These are phyloP conservation scores for Geococcyx californianus DNA, from an alignment of 2,113 vertebrate species.

Conservation along the genomic window DNA sequence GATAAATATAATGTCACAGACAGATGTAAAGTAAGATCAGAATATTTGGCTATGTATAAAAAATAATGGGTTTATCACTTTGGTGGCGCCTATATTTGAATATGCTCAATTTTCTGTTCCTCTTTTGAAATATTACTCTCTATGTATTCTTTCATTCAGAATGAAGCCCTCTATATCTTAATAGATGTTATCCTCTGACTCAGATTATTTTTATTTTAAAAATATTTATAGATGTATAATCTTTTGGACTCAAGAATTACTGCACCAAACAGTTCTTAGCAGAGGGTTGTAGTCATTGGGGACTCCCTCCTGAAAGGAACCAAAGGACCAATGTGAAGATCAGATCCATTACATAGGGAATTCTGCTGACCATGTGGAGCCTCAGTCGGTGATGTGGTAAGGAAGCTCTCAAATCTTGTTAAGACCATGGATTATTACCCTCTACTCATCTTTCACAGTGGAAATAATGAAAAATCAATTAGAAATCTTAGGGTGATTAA, in stretches of 20 bases:
- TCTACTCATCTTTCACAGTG: too few species aligned
- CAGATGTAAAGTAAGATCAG: background rate
- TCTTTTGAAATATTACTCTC: background rate
- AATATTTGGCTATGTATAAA: background rate
- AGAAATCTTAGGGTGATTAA: too few species aligned
- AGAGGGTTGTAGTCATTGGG: too few species aligned
- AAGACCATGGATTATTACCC: too few species aligned
- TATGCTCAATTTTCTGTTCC: background rate
- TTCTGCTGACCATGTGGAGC: too few species aligned
- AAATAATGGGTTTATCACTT: background rate
- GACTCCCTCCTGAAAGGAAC: too few species aligned
- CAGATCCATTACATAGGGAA: too few species aligned
- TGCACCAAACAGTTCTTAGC: background rate
- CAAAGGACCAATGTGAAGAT: too few species aligned
- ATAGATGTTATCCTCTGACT: background rate
- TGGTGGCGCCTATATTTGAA: background rate
- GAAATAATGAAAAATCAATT: too few species aligned
- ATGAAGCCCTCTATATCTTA: background rate
- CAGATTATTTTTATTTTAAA: background rate
- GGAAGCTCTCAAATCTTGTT: too few species aligned
- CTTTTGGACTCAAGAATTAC: background rate
- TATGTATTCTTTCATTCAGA: background rate
- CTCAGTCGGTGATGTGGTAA: too few species aligned
- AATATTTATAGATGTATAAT: background rate
- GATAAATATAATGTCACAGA: background rate